These are phyloP conservation scores for Melanotaenia maccullochi DNA, from an alignment of 2,797 vertebrate species.

Conservation along the genomic window DNA sequence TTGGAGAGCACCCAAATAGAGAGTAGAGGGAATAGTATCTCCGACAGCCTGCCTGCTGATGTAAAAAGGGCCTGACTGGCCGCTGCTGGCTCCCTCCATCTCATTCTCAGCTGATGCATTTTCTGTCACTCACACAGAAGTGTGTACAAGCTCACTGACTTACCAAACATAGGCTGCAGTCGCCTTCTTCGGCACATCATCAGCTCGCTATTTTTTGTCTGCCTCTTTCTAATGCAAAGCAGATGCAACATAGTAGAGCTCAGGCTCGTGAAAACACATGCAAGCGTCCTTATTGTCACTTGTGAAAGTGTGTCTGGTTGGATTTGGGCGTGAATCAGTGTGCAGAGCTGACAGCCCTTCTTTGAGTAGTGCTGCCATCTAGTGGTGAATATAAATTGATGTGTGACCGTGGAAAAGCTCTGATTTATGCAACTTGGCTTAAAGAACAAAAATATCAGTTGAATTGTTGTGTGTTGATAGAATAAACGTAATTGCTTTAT, in stretches of 20 bases:
- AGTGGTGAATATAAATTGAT: slow-evolving; percentile 48
- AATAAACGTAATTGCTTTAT: slow-evolving; percentile 17
- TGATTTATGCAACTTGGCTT: neutral
- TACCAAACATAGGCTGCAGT: slow-evolving; percentile 23
- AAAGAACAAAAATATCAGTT: neutral
- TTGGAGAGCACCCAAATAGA: slow-evolving; percentile 60
- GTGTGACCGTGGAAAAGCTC: no score
- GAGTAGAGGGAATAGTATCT: slow-evolving; percentile 42
- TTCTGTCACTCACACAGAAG: slow-evolving; percentile 49
- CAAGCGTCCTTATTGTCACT: slow-evolving; percentile 58
- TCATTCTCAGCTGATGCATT: slow-evolving; percentile 55
- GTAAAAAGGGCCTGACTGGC: slow-evolving; percentile 59
- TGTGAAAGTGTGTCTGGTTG: slow-evolving; percentile 32
- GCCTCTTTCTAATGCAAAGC: slow-evolving; percentile 67
- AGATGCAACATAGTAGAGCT: slow-evolving; percentile 44
- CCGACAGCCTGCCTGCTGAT: slow-evolving; percentile 58
- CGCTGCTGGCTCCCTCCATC: slow-evolving; percentile 48
- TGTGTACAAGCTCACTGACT: slow-evolving; percentile 28
- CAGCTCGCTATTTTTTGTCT: slow-evolving; percentile 45
- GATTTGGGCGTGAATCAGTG: slow-evolving; percentile 13
- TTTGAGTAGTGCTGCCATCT: slow-evolving; percentile 78
- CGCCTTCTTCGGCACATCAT: slow-evolving; percentile 28
- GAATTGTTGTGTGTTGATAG: neutral
- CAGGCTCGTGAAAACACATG: slow-evolving; percentile 61
- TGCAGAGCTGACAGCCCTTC: slow-evolving; percentile 24